Percentiles rank a stretch among this genome's conserved stretches.
These are phyloP conservation scores for Scarus forsteni DNA, from an alignment of 2,797 vertebrate species.

Conservation along the genomic window DNA sequence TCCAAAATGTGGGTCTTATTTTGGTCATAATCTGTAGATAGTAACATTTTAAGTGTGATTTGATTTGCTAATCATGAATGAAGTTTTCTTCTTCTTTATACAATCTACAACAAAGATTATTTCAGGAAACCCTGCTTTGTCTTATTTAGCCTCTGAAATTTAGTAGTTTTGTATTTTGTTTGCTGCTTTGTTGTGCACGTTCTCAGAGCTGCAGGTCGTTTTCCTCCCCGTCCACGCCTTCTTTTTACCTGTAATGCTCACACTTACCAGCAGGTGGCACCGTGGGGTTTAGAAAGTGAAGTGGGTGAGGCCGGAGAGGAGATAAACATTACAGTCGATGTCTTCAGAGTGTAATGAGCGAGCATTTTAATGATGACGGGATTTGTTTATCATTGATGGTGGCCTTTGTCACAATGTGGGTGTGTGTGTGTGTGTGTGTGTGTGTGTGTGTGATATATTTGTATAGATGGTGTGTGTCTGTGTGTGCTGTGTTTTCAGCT, in stretches of 20 bases:
- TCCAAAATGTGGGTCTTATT: too few species aligned
- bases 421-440: too few species aligned
- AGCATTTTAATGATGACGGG: neutral
- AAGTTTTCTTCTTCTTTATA: too few species aligned
- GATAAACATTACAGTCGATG: conserved; percentile 37
- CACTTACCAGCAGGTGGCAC: conserved; percentile 51
- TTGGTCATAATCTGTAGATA: too few species aligned
- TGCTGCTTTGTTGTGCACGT: neutral
- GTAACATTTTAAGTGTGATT: too few species aligned
- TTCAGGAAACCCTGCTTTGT: too few species aligned
- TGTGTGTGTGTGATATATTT: neutral
- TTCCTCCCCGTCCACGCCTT: neutral
- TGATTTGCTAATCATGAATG: too few species aligned
- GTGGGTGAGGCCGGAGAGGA: conserved; percentile 52
- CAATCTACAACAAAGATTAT: too few species aligned
- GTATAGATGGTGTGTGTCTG: neutral
- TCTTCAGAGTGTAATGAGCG: neutral
- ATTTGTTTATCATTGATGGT: neutral
- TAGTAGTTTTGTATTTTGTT: neutral
- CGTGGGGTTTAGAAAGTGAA: conserved; percentile 38
- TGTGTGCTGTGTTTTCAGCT: neutral
- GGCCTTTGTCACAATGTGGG: neutral
- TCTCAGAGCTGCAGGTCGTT: neutral
- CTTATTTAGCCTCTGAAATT: too few species aligned
- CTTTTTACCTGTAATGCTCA: conserved; percentile 17